Evolutionary conservation across 1,140 invertebrate genomes (phyloP), one percentile per base, ranked within the genome.

Genomic region (Leptonema lineaticorne): DNA sequence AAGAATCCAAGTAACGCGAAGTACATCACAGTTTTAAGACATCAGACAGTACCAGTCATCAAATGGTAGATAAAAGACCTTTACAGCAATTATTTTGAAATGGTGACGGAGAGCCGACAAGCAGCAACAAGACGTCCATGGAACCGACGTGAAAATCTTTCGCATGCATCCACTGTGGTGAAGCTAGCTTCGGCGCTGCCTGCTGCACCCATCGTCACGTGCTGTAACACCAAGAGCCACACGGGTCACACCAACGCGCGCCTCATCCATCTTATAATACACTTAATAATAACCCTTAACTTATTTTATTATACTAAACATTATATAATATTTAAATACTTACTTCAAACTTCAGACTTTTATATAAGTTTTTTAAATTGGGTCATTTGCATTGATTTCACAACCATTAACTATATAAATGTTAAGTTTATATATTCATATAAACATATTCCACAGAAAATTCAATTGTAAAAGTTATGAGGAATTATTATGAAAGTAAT

Each of bases 221-320:
- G 59, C 58, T 68, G 62, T 57, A 68, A 67, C 69, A 71, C 69
- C 69, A 64, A 67, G 64, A 70, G 62, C 69, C 62, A 64, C 62
- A 64, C 62, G 22, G 50, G 58, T 65, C 33, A 58, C 64, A 70
- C 57, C 48, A 14, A 29, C 45, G 45, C 45, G n/a, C 62, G 29
- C 62, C 62, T 64, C 41, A 50, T 50, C 24, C 50, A 53, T n/a
- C 50, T 53, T 53, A 53, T 16, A 45, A 33, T 18, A 48, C 24
- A 53, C 14, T n/a, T n/a, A n/a, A n/a, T n/a, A n/a, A n/a, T n/a
- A 14, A 45, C 2, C 11, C 37, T 45, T 45, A 45, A 45, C 14
- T 45, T n/a, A 45, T 45, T 16, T 41, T 41, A 41, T 2, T 3
- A 33, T 33, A 41, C 37, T 41, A 41, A 41, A 41, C 37, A n/a